Percentiles rank a stretch among this genome's conserved stretches.
Conservation (phyloP, 1,140 invertebrate species). For the Saccostrea glomerata region DNA sequence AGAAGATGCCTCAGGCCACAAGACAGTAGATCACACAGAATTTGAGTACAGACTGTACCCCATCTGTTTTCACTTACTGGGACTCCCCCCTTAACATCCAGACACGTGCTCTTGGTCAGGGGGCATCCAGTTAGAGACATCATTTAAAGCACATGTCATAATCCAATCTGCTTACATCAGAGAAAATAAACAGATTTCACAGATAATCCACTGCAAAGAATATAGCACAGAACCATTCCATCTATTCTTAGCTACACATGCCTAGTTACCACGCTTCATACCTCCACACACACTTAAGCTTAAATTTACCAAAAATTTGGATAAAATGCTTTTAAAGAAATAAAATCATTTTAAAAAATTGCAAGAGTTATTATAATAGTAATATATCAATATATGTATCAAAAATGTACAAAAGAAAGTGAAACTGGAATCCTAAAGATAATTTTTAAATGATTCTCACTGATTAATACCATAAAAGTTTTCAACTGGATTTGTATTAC, state of each 20-base stretch:
- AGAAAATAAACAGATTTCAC: slow-evolving; percentile 21
- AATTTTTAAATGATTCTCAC: too few species aligned
- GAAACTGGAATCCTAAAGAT: too few species aligned
- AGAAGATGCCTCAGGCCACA: slow-evolving; percentile 1
- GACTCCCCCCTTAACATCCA: neutral
- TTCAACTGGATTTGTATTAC: too few species aligned
- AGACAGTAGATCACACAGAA: slow-evolving; percentile 22
- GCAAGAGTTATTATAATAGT: too few species aligned
- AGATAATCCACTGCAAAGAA: neutral
- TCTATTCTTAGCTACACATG: neutral
- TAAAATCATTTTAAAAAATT: too few species aligned
- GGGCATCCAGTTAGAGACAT: neutral
- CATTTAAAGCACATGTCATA: slow-evolving; percentile 25
- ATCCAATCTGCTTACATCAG: slow-evolving; percentile 32
- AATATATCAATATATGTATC: too few species aligned
- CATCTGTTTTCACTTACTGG: slow-evolving; percentile 29
- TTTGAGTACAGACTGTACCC: neutral
- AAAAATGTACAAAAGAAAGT: too few species aligned
- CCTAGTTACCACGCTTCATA: neutral
- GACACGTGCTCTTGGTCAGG: neutral
- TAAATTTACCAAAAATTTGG: neutral
- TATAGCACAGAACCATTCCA: neutral
- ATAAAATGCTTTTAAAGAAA: too few species aligned
- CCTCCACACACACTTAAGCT: neutral
- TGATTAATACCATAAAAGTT: too few species aligned